These are phyloP conservation scores for Mustela nigripes DNA, from an alignment of 2,113 vertebrate genomes.

Conservation along the genomic window DNA sequence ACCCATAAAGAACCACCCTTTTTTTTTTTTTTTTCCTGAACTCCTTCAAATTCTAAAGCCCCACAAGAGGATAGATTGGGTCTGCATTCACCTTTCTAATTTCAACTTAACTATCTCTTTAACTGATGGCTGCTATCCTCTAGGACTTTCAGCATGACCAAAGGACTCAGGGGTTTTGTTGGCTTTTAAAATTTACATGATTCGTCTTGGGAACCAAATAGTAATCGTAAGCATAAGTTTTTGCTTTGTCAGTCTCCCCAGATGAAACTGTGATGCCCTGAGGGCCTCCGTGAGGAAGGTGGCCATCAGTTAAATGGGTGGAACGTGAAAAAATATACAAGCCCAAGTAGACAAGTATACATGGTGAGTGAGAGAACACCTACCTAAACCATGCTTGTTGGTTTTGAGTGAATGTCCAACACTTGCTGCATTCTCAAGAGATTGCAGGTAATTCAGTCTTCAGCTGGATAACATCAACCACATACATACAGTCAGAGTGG, in stretches of 20 bases:
- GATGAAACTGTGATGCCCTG: background rate
- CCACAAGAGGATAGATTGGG: background rate
- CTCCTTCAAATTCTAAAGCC: background rate
- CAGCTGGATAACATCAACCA: background rate
- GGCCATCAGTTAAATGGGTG: background rate
- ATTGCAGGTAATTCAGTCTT: background rate
- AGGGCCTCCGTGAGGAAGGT: background rate
- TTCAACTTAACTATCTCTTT: background rate
- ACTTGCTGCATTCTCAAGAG: background rate
- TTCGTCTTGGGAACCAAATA: background rate
- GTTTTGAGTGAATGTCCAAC: background rate
- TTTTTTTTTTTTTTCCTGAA: background rate
- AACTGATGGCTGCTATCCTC: background rate
- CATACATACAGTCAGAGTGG: background rate
- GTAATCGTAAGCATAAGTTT: slow-evolving; percentile 38
- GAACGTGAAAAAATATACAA: background rate
- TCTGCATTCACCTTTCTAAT: slow-evolving; percentile 3
- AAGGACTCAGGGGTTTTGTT: background rate
- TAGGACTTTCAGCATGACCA: background rate
- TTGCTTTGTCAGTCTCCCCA: background rate
- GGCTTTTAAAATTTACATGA: slow-evolving; percentile 45
- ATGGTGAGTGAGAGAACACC: background rate
- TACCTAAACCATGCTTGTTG: background rate
- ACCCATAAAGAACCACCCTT: slow-evolving; percentile 17
- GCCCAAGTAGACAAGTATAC: background rate